Conservation (phyloP, 2,888 invertebrate genomes). For the Neuroscelio doddi region DNA sequence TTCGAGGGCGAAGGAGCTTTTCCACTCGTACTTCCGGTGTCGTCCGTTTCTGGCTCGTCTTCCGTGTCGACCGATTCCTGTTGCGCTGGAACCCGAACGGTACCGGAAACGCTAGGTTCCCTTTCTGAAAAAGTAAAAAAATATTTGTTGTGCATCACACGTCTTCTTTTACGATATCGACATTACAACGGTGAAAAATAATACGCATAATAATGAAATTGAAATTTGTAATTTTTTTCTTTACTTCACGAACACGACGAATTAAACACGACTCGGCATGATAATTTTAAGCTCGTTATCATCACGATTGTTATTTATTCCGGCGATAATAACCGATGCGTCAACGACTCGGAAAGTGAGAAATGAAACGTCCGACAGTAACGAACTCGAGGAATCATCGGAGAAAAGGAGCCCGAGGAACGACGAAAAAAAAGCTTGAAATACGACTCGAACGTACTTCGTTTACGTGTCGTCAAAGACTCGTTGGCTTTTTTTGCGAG, state of each 20-base stretch:
- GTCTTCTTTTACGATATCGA: too few species aligned
- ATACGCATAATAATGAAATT: slow-evolving; percentile 5
- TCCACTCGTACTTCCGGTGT: slow-evolving; percentile 68
- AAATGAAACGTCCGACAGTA: slow-evolving; percentile 26
- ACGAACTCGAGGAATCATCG: slow-evolving; percentile 5
- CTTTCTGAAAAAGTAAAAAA: slow-evolving; percentile 62
- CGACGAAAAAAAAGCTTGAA: slow-evolving; percentile 29
- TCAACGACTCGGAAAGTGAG: slow-evolving; percentile 19
- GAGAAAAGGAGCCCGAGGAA: slow-evolving; percentile 15
- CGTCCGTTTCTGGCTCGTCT: slow-evolving; percentile 69
- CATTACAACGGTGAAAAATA: too few species aligned
- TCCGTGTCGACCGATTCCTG: slow-evolving; percentile 64
- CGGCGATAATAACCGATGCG: slow-evolving; percentile 28
- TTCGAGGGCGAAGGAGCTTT: slow-evolving; percentile 72
- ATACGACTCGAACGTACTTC: slow-evolving; percentile 12
- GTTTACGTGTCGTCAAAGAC: slow-evolving; percentile 20
- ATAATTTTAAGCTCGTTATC: slow-evolving; percentile 8
- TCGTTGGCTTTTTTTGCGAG: slow-evolving; percentile 39
- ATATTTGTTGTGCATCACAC: too few species aligned
- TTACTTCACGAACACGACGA: too few species aligned
- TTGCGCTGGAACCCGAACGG: slow-evolving; percentile 57
- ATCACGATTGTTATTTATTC: not conserved
- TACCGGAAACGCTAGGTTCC: slow-evolving; percentile 68
- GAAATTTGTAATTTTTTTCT: too few species aligned
- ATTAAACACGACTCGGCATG: too few species aligned